phyloP scores from a whole-genome alignment of 2,113 vertebrate species.

The Tyrannus savana region DNA sequence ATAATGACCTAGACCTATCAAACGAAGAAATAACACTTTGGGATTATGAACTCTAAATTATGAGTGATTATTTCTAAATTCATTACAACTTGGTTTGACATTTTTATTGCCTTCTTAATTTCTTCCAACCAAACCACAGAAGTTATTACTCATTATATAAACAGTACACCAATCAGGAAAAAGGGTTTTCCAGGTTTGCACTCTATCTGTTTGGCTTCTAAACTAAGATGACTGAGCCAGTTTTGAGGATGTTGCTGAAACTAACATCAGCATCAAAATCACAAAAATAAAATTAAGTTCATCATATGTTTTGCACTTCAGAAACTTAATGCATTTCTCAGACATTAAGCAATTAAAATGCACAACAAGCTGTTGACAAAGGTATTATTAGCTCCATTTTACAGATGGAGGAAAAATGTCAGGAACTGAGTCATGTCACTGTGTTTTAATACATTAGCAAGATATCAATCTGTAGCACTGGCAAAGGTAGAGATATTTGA shows the following conservation, averaged over 20 bases:
- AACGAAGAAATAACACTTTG: slow-evolving; percentile 64
- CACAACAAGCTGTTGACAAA: neutral
- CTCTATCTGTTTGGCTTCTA: slow-evolving; percentile 16
- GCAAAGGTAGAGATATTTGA: neutral
- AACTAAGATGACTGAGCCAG: neutral
- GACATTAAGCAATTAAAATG: neutral
- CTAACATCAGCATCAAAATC: neutral
- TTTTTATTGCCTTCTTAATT: slow-evolving; percentile 69
- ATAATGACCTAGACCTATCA: slow-evolving; percentile 63
- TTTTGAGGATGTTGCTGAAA: neutral
- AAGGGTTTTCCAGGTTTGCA: slow-evolving; percentile 4
- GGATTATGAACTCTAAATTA: slow-evolving; percentile 69
- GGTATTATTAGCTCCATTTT: neutral
- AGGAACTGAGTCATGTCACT: neutral
- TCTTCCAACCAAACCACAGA: slow-evolving; percentile 42
- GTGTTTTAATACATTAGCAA: neutral
- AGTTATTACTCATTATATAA: slow-evolving; percentile 56
- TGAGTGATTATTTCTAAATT: slow-evolving; percentile 69
- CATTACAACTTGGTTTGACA: slow-evolving; percentile 50
- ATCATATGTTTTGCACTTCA: neutral
- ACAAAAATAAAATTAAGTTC: slow-evolving; percentile 29
- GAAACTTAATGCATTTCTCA: neutral
- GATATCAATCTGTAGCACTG: neutral
- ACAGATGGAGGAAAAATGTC: neutral
- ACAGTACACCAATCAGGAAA: neutral